Evolutionary conservation across 2,888 invertebrate species (phyloP).

Genomic region (Branchellion lobata): DNA sequence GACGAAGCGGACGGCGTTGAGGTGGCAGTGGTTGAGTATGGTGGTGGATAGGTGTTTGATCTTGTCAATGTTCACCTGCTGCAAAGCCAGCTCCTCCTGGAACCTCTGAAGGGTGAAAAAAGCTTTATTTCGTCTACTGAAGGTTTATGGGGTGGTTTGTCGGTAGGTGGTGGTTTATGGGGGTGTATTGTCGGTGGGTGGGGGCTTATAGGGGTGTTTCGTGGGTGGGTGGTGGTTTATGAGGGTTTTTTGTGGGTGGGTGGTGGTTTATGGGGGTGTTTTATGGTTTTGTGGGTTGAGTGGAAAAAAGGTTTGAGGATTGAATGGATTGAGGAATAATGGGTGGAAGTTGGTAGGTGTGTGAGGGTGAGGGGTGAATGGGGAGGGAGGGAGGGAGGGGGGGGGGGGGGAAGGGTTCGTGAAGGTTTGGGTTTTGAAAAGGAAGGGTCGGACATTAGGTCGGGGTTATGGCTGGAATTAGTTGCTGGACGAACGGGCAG

Average conservation of each 20-base stretch:
- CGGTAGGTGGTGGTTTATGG: no score
- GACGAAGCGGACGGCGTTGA: slow-evolving; percentile 61
- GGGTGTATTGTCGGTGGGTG: neutral
- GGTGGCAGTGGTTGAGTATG: slow-evolving; percentile 60
- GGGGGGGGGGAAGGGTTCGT: no score
- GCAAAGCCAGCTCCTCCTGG: slow-evolving; percentile 58
- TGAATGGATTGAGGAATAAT: no score
- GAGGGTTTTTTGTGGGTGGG: neutral
- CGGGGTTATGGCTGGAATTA: no score
- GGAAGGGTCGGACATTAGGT: no score
- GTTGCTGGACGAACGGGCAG: no score
- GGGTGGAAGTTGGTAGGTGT: no score
- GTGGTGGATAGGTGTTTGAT: slow-evolving; percentile 59
- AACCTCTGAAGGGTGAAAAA: slow-evolving; percentile 57
- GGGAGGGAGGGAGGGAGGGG: no score
- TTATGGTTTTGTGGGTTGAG: neutral
- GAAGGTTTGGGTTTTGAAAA: no score
- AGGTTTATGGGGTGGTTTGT: no score
- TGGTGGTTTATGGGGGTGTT: neutral
- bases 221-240: neutral
- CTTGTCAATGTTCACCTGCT: slow-evolving; percentile 60
- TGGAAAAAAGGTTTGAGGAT: no score
- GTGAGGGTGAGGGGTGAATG: no score
- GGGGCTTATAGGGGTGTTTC: neutral
- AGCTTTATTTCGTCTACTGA: neutral